These are phyloP conservation scores for Oplegnathus fasciatus DNA, from an alignment of 2,113 vertebrate genomes.

Conservation along the genomic window DNA sequence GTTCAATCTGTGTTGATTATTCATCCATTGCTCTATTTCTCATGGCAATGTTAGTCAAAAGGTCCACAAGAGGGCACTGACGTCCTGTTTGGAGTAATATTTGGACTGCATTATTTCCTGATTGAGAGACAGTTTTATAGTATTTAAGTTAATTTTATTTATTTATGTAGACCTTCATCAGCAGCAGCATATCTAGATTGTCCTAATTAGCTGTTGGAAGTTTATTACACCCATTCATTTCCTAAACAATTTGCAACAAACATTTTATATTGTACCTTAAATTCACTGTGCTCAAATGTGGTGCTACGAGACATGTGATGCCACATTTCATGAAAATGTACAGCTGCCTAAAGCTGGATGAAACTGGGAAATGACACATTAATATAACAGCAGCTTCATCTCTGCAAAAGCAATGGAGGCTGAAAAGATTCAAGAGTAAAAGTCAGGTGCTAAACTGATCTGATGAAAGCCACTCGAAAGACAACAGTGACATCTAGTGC, in stretches of 20 bases:
- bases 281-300: neutral
- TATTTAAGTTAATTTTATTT: neutral
- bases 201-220: neutral
- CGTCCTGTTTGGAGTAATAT: neutral
- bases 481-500: constrained; percentile 61
- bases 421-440: neutral
- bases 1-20: constrained; percentile 11
- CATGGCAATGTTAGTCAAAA: neutral
- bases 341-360: neutral
- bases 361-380: neutral
- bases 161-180: neutral
- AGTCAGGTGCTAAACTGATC: neutral
- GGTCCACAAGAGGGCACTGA: constrained; percentile 6
- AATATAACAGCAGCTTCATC: neutral
- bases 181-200: neutral
- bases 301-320: neutral
- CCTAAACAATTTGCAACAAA: neutral
- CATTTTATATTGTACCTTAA: neutral
- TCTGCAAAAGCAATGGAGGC: neutral
- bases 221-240: neutral
- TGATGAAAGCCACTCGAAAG: constrained; percentile 11
- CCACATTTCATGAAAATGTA: neutral
- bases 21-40: neutral
- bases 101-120: neutral
- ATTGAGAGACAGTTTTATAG: neutral